Conservation (phyloP, 2,113 vertebrate species). For the Pygoscelis adeliae region DNA sequence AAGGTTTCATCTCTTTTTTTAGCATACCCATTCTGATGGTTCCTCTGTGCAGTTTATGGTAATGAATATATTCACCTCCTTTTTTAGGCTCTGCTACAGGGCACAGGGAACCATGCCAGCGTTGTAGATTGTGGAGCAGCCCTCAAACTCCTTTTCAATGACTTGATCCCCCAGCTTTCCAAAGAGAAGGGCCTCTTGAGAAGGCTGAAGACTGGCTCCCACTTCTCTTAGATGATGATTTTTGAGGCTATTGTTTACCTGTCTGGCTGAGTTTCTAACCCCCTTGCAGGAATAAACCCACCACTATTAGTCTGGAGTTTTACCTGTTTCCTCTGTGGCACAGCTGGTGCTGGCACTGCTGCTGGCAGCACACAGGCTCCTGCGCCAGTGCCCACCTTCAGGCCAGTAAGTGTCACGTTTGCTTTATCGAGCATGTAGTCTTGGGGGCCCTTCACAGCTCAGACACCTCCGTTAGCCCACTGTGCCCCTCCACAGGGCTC, state of each 20-base stretch:
- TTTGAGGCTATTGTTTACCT: background rate
- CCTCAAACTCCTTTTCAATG: background rate
- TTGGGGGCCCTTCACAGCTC: background rate
- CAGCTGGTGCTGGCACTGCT: background rate
- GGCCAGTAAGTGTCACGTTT: background rate
- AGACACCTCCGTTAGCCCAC: background rate
- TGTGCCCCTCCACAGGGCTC: background rate
- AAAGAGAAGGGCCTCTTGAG: background rate
- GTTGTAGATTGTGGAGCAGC: background rate
- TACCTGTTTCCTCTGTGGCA: background rate
- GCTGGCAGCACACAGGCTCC: background rate
- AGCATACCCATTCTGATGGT: slow-evolving; percentile 26
- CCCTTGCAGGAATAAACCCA: background rate
- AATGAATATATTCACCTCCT: slow-evolving; percentile 48
- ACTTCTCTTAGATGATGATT: background rate
- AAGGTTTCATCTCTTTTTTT: slow-evolving; percentile 56
- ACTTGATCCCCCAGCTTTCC: background rate
- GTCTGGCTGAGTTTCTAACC: background rate
- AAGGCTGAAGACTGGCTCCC: background rate
- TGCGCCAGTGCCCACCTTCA: background rate
- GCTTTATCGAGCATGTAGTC: background rate
- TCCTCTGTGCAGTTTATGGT: slow-evolving; percentile 33
- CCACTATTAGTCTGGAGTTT: background rate
- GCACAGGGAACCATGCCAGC: background rate
- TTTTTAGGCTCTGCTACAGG: slow-evolving; percentile 47